A percentile compares a stretch with the other conserved stretches of the same genome.
phyloP scores from a whole-genome alignment of 2,113 vertebrate genomes.

The Brienomyrus brachyistius region DNA sequence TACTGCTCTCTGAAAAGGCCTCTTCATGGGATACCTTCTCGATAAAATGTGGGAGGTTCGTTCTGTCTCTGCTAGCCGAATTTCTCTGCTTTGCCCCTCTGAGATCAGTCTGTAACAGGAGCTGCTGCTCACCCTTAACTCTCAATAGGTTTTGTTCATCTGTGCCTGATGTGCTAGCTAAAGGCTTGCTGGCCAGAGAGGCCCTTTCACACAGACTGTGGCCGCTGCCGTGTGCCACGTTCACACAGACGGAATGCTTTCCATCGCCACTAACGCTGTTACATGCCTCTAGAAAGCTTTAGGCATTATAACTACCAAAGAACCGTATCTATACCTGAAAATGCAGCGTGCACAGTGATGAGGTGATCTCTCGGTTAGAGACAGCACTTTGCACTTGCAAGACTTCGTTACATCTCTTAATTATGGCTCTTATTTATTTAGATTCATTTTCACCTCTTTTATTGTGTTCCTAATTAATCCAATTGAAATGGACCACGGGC shows the following conservation, averaged over 20 bases:
- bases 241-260: slow-evolving; percentile 24
- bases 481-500: too few species aligned
- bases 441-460: too few species aligned
- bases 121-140: slow-evolving; percentile 10
- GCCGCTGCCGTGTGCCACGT: background rate
- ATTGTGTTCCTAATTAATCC: too few species aligned
- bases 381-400: too few species aligned
- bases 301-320: background rate
- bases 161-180: slow-evolving; percentile 6
- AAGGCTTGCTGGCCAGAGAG: slow-evolving; percentile 18
- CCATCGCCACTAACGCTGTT: slow-evolving; percentile 24
- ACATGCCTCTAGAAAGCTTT: background rate
- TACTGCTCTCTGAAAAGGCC: background rate
- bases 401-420: too few species aligned
- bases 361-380: background rate
- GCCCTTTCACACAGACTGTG: background rate
- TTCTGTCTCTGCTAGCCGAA: slow-evolving; percentile 17
- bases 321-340: background rate
- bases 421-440: too few species aligned
- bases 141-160: slow-evolving; percentile 36
- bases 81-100: slow-evolving; percentile 11
- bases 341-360: background rate
- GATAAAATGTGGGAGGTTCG: background rate
- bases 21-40: background rate
- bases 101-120: slow-evolving; percentile 33